Conservation (phyloP, 1,140 invertebrate species). For the Tetraneura akinire region DNA sequence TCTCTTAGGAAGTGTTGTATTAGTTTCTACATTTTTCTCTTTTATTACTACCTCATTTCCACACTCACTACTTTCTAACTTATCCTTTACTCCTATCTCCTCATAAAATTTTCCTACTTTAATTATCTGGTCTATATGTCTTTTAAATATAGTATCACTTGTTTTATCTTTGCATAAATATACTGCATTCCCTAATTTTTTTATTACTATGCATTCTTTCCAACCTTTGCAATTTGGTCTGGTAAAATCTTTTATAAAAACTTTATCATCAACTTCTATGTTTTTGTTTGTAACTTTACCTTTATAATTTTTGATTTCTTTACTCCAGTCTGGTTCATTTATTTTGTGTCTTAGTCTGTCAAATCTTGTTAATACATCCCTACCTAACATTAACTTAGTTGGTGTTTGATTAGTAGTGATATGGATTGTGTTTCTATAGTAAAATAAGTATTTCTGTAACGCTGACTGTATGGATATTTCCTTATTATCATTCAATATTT, state of each 20-base stretch:
- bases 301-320: not conserved
- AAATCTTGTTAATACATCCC: slow-evolving; percentile 14
- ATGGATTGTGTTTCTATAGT: slow-evolving; percentile 39
- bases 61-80: too few species aligned
- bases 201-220: not conserved
- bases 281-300: not conserved
- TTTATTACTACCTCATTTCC: too few species aligned
- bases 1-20: too few species aligned
- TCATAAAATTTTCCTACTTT: too few species aligned
- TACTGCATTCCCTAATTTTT: not conserved
- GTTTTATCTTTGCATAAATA: not conserved
- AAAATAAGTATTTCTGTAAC: slow-evolving; percentile 1
- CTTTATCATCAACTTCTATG: not conserved
- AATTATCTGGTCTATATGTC: not conserved
- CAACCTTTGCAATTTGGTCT: not conserved
- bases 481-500: not conserved
- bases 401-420: slow-evolving; percentile 48
- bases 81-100: too few species aligned
- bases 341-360: not conserved
- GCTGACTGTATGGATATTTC: not conserved
- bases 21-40: too few species aligned
- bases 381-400: slow-evolving; percentile 51
- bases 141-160: not conserved
- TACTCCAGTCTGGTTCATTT: not conserved
- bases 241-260: not conserved